These are phyloP conservation scores for Cynopterus sphinx DNA, from an alignment of 2,797 vertebrate species.

Conservation along the genomic window DNA sequence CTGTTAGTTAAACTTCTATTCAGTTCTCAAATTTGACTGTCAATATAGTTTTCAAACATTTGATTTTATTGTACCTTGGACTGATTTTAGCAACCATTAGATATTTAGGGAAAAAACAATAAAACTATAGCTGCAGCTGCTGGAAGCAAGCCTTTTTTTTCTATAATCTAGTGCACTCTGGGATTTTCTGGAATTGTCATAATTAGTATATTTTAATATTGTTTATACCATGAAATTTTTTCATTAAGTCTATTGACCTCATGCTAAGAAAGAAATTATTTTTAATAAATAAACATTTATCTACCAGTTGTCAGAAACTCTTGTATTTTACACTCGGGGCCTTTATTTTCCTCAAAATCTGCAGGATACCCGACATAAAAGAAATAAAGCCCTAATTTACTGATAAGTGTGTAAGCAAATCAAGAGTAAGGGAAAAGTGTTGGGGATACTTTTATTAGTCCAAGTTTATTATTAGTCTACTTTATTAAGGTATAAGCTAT, in stretches of 20 bases:
- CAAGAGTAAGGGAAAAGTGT: conserved; percentile 18
- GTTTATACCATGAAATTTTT: conserved; percentile 77
- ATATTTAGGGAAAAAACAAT: not conserved
- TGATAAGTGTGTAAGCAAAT: not conserved
- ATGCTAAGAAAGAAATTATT: conserved; percentile 83
- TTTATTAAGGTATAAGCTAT: conserved; percentile 48
- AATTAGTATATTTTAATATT: conserved; percentile 77
- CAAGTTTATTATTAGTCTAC: conserved; percentile 59
- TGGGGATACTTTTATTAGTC: conserved; percentile 64
- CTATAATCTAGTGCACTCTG: conserved; percentile 33
- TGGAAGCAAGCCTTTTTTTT: conserved; percentile 48
- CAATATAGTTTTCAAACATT: not conserved
- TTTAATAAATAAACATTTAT: conserved; percentile 84
- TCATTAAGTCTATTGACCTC: conserved; percentile 79
- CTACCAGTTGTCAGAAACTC: conserved; percentile 72
- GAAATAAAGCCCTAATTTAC: conserved; percentile 70
- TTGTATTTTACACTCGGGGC: conserved; percentile 71
- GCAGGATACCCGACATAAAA: conserved; percentile 67
- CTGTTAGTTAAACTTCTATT: not conserved
- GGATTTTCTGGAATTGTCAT: conserved; percentile 67
- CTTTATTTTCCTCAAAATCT: conserved; percentile 74
- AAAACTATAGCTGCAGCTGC: not conserved
- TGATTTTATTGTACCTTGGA: not conserved
- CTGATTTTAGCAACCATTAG: conserved; percentile 12
- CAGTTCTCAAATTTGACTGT: not conserved